Evolutionary conservation across 1,140 invertebrate genomes (phyloP).

Genomic region (Nebria ingens): DNA sequence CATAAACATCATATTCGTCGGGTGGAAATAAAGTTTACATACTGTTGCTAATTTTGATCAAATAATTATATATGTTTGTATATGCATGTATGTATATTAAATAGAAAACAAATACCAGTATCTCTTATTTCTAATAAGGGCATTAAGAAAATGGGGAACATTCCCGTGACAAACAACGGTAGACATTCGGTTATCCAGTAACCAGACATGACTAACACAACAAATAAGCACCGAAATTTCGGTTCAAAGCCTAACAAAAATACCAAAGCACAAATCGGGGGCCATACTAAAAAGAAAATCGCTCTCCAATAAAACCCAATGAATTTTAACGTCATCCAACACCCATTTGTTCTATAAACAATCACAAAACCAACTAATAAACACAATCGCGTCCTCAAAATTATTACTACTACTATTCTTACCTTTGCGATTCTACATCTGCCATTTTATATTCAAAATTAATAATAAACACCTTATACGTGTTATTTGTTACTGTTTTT

Average conservation of each 20-base stretch:
- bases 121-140: slow-evolving; percentile 43
- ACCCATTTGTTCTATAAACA: not conserved
- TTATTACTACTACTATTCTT: too few species aligned
- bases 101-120: slow-evolving; percentile 21
- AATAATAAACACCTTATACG: too few species aligned
- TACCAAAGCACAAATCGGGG: slow-evolving; percentile 26
- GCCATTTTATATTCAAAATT: not conserved
- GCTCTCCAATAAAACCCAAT: slow-evolving; percentile 28
- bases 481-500: too few species aligned
- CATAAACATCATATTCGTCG: slow-evolving; percentile 49
- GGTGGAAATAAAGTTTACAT: slow-evolving; percentile 41
- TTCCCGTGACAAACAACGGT: slow-evolving; percentile 52
- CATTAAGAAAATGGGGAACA: slow-evolving; percentile 54
- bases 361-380: too few species aligned
- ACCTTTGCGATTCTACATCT: not conserved
- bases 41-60: slow-evolving; percentile 18
- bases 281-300: slow-evolving; percentile 30
- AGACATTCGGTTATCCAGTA: slow-evolving; percentile 58
- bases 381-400: too few species aligned
- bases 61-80: not conserved
- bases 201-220: slow-evolving; percentile 48
- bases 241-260: slow-evolving; percentile 28
- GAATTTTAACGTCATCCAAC: not conserved
- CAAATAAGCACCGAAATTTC: slow-evolving; percentile 42
- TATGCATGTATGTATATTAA: not conserved